Conservation (phyloP, 2,113 vertebrate species). For the Grammomys surdaster region DNA sequence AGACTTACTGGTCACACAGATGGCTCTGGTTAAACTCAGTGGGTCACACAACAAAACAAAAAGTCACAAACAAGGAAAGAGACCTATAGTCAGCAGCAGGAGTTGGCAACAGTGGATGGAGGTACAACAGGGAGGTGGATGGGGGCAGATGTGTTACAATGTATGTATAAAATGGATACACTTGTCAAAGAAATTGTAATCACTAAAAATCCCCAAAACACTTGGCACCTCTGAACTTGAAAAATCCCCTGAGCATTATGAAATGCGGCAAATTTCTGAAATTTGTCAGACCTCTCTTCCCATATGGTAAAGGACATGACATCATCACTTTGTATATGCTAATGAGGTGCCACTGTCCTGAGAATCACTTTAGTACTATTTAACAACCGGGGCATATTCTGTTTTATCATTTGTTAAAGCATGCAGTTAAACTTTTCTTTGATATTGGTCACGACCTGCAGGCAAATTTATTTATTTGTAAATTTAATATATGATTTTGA, state of each 20-base stretch:
- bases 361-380: conserved; percentile 17
- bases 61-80: neutral
- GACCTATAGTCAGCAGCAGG: neutral
- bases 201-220: neutral
- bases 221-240: neutral
- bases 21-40: neutral
- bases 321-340: neutral
- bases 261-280: neutral
- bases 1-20: neutral
- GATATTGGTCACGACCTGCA: neutral
- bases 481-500: neutral
- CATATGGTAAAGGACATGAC: neutral
- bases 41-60: neutral
- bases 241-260: neutral
- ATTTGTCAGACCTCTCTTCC: neutral
- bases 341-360: neutral
- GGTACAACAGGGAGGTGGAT: neutral
- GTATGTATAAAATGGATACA: neutral
- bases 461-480: neutral
- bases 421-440: conserved; percentile 6
- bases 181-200: neutral
- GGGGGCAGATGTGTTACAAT: neutral
- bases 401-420: conserved; percentile 53
- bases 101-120: neutral
- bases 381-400: neutral